Percentiles rank a stretch among this genome's conserved stretches.
Conservation (phyloP, 2,888 invertebrate species). For the Julus scandinavius region DNA sequence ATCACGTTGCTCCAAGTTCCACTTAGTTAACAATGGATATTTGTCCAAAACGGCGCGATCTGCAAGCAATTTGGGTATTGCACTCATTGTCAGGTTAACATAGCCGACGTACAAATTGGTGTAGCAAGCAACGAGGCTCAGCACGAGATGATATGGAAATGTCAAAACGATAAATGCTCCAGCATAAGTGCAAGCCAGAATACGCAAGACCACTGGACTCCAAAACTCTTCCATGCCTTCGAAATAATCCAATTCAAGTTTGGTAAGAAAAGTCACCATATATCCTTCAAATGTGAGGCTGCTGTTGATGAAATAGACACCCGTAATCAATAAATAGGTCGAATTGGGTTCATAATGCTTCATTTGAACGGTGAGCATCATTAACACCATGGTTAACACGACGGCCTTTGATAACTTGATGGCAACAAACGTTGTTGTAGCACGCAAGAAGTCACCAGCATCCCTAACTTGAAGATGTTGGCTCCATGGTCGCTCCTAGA, state of each 20-base stretch:
- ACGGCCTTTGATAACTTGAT: constrained; percentile 9
- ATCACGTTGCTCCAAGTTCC: neutral
- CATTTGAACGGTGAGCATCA: constrained; percentile 31
- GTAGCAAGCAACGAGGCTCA: constrained; percentile 33
- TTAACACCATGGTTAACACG: constrained; percentile 37
- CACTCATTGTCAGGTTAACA: neutral
- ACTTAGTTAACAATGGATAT: neutral
- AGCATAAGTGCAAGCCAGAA: neutral
- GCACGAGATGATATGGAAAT: neutral
- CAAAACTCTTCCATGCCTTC: constrained; percentile 48
- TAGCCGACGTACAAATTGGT: constrained; percentile 35
- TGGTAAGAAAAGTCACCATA: neutral
- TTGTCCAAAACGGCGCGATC: constrained; percentile 25
- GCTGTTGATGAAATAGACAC: constrained; percentile 36
- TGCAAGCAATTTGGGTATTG: neutral
- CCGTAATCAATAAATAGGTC: constrained; percentile 29
- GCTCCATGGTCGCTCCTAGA: constrained; percentile 49
- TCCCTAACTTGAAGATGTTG: neutral
- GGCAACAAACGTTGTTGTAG: neutral
- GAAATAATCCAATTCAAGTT: neutral
- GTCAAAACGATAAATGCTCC: neutral
- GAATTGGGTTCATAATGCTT: constrained; percentile 42
- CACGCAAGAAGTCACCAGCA: neutral
- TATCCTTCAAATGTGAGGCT: neutral
- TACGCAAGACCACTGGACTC: neutral